These are phyloP conservation scores for Tangara arthus DNA, from an alignment of 2,797 vertebrate species.

Conservation along the genomic window DNA sequence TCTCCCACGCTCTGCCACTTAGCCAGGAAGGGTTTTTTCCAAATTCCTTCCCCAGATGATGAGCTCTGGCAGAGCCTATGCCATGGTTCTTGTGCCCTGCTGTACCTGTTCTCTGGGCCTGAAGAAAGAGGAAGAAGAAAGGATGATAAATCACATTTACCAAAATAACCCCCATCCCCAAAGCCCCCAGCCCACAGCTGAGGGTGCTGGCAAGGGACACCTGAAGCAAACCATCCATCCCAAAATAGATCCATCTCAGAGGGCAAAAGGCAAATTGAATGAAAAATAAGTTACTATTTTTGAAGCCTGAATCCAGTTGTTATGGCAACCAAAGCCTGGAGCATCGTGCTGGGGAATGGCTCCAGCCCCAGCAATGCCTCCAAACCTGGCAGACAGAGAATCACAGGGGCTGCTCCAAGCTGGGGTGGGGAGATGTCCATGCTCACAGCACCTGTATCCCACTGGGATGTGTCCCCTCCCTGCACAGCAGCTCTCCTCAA, in stretches of 20 bases:
- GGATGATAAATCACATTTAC: fast-evolving
- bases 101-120: neutral
- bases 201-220: conserved; percentile 2
- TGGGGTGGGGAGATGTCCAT: neutral
- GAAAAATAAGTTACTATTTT: conserved; percentile 80
- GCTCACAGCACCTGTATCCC: neutral
- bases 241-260: conserved; percentile 57
- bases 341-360: conserved; percentile 27
- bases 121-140: neutral
- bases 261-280: conserved; percentile 72
- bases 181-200: neutral
- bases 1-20: conserved; percentile 35
- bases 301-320: conserved; percentile 73
- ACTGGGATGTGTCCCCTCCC: fast-evolving
- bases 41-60: neutral
- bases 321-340: conserved; percentile 73
- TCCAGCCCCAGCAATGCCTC: neutral
- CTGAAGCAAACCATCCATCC: conserved; percentile 34
- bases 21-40: neutral
- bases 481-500: fast-evolving
- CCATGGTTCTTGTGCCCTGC: neutral
- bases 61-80: conserved; percentile 11
- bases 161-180: neutral
- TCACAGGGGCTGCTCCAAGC: neutral
- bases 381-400: neutral